Evolutionary conservation across 1,140 invertebrate genomes (phyloP).

Genomic region (Dysdera silvatica): DNA sequence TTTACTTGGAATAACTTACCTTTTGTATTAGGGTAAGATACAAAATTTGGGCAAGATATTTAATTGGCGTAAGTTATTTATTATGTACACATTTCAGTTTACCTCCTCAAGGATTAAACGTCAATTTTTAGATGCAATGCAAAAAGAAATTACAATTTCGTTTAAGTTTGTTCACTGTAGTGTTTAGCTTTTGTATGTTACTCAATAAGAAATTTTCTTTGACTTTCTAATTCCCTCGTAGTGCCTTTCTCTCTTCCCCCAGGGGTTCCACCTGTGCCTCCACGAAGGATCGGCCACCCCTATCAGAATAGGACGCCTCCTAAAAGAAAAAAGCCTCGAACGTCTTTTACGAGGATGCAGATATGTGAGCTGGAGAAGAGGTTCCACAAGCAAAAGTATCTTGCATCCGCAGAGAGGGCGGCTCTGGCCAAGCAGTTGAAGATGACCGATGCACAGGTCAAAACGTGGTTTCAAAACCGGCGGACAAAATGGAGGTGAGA

Average conservation of each 20-base stretch:
- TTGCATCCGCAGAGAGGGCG: conserved; percentile 92
- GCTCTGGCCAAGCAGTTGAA: conserved; percentile 88
- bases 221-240: conserved; percentile 2
- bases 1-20: too few species aligned
- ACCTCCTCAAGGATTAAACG: too few species aligned
- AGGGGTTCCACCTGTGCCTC: conserved; percentile 31
- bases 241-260: conserved; percentile 39
- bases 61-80: too few species aligned
- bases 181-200: too few species aligned
- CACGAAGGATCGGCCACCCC: conserved; percentile 90
- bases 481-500: conserved; percentile 95
- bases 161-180: too few species aligned
- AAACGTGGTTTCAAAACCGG: conserved; percentile 96
- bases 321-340: conserved; percentile 94
- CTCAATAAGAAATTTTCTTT: too few species aligned
- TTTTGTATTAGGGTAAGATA: too few species aligned
- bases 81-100: too few species aligned
- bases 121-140: too few species aligned
- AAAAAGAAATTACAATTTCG: too few species aligned
- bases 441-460: conserved; percentile 99
- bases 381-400: conserved; percentile 97
- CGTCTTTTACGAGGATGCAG: conserved; percentile 83
- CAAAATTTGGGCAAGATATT: too few species aligned
- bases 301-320: conserved; percentile 97
- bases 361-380: conserved; percentile 83